A percentile compares a stretch with the other conserved stretches of the same genome.
These are phyloP conservation scores for Silurus meridionalis DNA, from an alignment of 2,113 vertebrate species.

Conservation along the genomic window DNA sequence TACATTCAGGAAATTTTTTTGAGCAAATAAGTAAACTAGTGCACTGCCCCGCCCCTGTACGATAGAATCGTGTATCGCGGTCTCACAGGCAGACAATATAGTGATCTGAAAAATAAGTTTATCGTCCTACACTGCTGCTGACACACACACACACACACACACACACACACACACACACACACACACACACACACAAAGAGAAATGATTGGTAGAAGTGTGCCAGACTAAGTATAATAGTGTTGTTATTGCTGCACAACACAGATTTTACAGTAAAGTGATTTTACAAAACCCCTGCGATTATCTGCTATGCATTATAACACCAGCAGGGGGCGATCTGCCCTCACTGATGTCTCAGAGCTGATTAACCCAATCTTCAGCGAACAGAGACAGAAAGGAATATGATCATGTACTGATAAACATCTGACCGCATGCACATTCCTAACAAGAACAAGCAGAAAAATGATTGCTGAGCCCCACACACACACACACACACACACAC, in stretches of 20 bases:
- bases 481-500: constrained; percentile 15
- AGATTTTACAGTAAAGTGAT: neutral
- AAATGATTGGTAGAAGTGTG: neutral
- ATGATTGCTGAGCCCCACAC: neutral
- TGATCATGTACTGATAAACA: constrained; percentile 15
- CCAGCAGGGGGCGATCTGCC: neutral
- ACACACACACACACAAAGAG: too few species aligned
- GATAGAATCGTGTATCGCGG: too few species aligned
- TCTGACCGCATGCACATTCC: constrained; percentile 34
- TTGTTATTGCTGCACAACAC: neutral
- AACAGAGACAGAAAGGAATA: neutral
- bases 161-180: too few species aligned
- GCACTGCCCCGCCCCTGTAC: too few species aligned
- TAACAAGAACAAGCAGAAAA: constrained; percentile 23
- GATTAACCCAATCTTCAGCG: neutral
- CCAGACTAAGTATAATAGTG: neutral
- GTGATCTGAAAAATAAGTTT: too few species aligned
- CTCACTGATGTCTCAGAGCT: neutral
- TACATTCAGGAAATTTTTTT: too few species aligned
- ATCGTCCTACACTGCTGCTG: too few species aligned
- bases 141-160: too few species aligned
- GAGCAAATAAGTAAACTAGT: too few species aligned
- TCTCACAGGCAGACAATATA: too few species aligned
- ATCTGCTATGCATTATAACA: neutral
- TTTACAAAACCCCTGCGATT: neutral